phyloP scores from a whole-genome alignment of 2,888 invertebrate genomes.

The Calliopum simillimum region DNA sequence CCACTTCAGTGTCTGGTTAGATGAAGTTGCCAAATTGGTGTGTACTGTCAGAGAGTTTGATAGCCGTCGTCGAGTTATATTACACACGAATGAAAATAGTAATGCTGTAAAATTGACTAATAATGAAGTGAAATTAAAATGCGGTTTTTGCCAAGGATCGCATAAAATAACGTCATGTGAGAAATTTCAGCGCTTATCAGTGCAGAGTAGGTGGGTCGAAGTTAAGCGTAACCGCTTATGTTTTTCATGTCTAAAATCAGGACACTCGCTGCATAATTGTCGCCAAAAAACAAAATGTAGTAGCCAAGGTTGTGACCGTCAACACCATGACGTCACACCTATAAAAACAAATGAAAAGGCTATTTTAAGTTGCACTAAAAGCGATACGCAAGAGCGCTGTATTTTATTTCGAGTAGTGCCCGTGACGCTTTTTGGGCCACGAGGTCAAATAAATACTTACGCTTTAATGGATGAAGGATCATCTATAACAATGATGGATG shows the following conservation, averaged over 20 bases:
- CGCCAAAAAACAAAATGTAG: too few relatives aligned
- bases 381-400: too few relatives aligned
- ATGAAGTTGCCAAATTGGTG: constrained; percentile 39
- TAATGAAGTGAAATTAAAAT: neutral
- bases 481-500: constrained; percentile 27
- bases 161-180: constrained; percentile 2
- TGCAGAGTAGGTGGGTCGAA: constrained; percentile 3
- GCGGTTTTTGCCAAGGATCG: constrained; percentile 7
- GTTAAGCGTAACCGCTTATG: constrained; percentile 17
- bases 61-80: too few relatives aligned
- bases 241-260: constrained; percentile 21
- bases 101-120: too few relatives aligned
- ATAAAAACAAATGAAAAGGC: constrained; percentile 27
- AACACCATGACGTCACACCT: too few relatives aligned
- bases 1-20: neutral
- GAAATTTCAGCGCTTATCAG: neutral
- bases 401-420: constrained; percentile 20
- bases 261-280: constrained; percentile 24
- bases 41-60: constrained; percentile 31
- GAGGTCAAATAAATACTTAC: constrained; percentile 26
- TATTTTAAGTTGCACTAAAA: constrained; percentile 29
- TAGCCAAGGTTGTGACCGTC: too few relatives aligned
- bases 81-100: too few relatives aligned
- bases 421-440: constrained; percentile 26
- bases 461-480: constrained; percentile 36